Conservation (phyloP, 2,888 invertebrate genomes). For the Keiferia lycopersicella region DNA sequence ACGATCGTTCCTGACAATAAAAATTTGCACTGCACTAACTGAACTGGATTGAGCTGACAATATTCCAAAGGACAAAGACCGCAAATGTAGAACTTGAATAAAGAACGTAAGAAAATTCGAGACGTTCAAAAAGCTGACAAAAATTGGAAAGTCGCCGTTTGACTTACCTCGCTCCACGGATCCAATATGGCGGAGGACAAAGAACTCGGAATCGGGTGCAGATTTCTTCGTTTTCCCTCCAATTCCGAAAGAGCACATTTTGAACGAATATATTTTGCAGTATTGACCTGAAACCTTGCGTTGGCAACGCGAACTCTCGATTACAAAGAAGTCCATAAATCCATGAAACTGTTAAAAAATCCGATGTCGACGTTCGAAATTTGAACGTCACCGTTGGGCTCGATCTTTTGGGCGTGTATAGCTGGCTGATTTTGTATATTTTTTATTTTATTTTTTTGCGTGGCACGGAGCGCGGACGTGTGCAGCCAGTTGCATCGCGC, state of each 20-base stretch:
- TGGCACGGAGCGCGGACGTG: constrained; percentile 39
- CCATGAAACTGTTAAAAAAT: constrained; percentile 1
- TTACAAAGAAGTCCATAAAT: not conserved
- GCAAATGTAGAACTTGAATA: not conserved
- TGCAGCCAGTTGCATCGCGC: constrained; percentile 46
- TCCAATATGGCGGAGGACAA: constrained; percentile 39
- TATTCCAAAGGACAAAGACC: constrained; percentile 8
- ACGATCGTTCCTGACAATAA: not conserved
- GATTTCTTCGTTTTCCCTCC: constrained; percentile 25
- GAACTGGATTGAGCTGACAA: not conserved
- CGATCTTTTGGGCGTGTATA: not conserved
- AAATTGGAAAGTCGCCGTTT: constrained; percentile 34
- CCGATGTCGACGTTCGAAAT: not conserved
- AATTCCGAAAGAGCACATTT: constrained; percentile 12
- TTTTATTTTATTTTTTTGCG: constrained; percentile 25
- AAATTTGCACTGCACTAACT: not conserved
- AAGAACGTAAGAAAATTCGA: constrained; percentile 21
- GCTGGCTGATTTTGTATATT: constrained; percentile 4
- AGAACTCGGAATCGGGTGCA: constrained; percentile 33
- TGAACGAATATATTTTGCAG: constrained; percentile 1
- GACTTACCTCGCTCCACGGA: constrained; percentile 34
- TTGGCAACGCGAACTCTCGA: constrained; percentile 11
- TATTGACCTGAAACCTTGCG: constrained; percentile 15
- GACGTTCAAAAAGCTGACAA: constrained; percentile 19
- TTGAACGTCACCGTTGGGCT: not conserved